Percentiles rank a stretch among this genome's conserved stretches.
Evolutionary conservation across 1,140 invertebrate species (phyloP).

Genomic region (Zophobas atratus): DNA sequence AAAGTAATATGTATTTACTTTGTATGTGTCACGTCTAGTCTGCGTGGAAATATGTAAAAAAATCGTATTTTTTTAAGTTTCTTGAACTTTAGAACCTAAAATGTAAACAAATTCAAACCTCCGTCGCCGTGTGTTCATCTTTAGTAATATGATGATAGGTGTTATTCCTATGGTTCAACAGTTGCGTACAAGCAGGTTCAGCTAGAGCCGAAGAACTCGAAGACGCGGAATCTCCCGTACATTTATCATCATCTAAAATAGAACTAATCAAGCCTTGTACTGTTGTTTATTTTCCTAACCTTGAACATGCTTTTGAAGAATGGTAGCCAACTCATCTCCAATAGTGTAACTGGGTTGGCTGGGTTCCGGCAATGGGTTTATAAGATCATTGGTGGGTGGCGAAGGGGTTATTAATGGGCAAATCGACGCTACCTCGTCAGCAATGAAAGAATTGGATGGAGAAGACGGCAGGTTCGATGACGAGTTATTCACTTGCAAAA

Average conservation of each 20-base stretch:
- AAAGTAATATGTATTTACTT: no score
- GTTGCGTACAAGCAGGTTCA: constrained; percentile 68
- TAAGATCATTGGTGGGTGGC: constrained; percentile 68
- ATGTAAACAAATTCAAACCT: constrained; percentile 57
- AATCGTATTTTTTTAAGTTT: no score
- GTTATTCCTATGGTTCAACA: constrained; percentile 68
- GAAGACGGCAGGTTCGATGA: constrained; percentile 53
- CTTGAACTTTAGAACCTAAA: neutral
- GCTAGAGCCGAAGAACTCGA: constrained; percentile 69
- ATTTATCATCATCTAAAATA: constrained; percentile 46
- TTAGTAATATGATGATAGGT: constrained; percentile 69
- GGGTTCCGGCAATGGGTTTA: constrained; percentile 69
- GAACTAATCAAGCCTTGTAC: neutral
- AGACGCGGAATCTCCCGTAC: constrained; percentile 65
- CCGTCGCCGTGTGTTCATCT: constrained; percentile 63
- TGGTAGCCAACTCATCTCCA: constrained; percentile 63
- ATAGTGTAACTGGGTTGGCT: constrained; percentile 59
- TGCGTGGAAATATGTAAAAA: no score
- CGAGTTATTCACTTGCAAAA: constrained; percentile 54
- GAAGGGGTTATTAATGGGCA: constrained; percentile 71
- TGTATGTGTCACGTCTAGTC: no score
- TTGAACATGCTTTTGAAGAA: constrained; percentile 66
- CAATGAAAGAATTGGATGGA: constrained; percentile 65
- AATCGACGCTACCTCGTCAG: constrained; percentile 71
- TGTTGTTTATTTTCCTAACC: constrained; percentile 54